phyloP scores from a whole-genome alignment of 1,140 invertebrate genomes.

The Hirudo medicinalis region DNA sequence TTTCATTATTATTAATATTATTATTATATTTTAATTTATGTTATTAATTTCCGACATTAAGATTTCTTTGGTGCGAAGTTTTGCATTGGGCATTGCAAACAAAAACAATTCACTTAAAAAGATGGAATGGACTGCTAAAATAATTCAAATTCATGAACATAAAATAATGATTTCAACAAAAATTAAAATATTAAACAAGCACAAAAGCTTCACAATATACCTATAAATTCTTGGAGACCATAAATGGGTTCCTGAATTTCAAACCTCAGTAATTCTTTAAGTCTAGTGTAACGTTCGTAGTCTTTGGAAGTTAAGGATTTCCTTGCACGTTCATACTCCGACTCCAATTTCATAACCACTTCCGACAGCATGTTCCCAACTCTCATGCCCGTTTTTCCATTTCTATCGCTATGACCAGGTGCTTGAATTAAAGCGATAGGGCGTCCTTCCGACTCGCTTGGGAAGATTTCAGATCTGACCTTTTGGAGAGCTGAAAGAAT shows the following conservation, averaged over 20 bases:
- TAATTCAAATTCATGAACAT: too few relatives aligned
- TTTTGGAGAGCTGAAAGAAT: background rate
- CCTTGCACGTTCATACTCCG: constrained; percentile 6
- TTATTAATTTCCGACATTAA: too few relatives aligned
- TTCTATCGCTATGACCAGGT: background rate
- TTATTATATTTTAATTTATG: too few relatives aligned
- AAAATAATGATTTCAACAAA: too few relatives aligned
- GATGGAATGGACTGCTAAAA: too few relatives aligned
- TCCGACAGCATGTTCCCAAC: background rate
- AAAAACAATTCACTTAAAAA: too few relatives aligned
- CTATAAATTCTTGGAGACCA: background rate
- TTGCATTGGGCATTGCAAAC: too few relatives aligned
- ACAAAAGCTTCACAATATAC: too few relatives aligned
- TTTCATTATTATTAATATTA: too few relatives aligned
- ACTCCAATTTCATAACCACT: constrained; percentile 10
- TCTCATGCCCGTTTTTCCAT: background rate
- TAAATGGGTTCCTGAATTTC: constrained; percentile 9
- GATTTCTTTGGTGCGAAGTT: too few relatives aligned
- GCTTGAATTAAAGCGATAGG: background rate
- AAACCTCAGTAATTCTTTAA: constrained; percentile 5
- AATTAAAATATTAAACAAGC: too few relatives aligned
- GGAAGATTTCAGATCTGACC: constrained; percentile 7
- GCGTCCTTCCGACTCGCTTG: too few relatives aligned
- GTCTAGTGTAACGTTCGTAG: constrained; percentile 11
- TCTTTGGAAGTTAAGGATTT: background rate